Percentiles rank a stretch among this genome's conserved stretches.
phyloP scores from a whole-genome alignment of 2,888 invertebrate genomes.

The Andrena fulva region DNA sequence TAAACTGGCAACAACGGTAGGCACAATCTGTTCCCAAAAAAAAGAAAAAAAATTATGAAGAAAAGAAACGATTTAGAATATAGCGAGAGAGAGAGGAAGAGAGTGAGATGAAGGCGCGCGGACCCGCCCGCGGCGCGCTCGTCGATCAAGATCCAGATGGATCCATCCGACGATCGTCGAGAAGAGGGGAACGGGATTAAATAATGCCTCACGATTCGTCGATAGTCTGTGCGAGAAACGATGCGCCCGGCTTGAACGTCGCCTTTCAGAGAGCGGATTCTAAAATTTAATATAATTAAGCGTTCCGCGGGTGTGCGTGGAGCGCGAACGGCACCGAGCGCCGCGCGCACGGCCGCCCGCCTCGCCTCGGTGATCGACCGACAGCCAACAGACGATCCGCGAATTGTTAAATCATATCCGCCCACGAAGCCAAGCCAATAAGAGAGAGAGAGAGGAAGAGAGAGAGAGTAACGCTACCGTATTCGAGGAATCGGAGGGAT shows the following conservation, averaged over 20 bases:
- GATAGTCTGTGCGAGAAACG: constrained; percentile 37
- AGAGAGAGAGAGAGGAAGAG: constrained; percentile 6
- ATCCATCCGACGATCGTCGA: constrained; percentile 24
- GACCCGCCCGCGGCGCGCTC: constrained; percentile 47
- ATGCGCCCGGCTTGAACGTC: constrained; percentile 3
- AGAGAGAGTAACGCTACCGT: constrained; percentile 33
- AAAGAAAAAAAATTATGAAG: constrained; percentile 26
- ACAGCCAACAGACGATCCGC: constrained; percentile 13
- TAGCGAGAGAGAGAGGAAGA: constrained; percentile 55
- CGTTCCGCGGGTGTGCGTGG: constrained; percentile 28
- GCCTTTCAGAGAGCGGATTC: constrained; percentile 41
- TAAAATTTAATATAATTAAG: constrained; percentile 47
- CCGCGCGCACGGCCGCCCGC: background rate
- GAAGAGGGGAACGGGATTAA: constrained; percentile 18
- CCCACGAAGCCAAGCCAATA: constrained; percentile 52
- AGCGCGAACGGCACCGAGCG: background rate
- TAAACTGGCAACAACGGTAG: constrained; percentile 59
- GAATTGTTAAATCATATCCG: constrained; percentile 55
- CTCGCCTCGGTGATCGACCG: background rate
- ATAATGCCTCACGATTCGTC: constrained; percentile 43
- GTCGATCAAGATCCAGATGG: constrained; percentile 35
- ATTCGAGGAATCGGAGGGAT: constrained; percentile 18
- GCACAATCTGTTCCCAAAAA: constrained; percentile 63
- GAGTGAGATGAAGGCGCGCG: constrained; percentile 44
- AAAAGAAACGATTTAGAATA: constrained; percentile 51